A percentile compares a stretch with the other conserved stretches of the same genome.
These are phyloP conservation scores for Phalacrocorax aristotelis DNA, from an alignment of 2,113 vertebrate species.

Conservation along the genomic window DNA sequence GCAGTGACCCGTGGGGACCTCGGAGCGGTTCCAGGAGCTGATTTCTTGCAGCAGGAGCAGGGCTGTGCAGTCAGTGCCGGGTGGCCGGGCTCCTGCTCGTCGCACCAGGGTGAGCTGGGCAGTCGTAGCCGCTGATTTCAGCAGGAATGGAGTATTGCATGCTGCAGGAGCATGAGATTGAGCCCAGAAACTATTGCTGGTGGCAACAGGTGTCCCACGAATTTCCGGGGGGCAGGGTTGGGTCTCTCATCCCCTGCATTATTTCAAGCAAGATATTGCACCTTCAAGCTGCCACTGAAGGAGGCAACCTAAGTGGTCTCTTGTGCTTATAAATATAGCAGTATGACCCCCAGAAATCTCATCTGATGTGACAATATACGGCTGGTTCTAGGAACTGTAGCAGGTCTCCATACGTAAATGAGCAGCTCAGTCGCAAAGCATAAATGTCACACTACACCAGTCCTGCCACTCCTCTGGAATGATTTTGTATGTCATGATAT, in stretches of 20 bases:
- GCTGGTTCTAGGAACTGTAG: not conserved
- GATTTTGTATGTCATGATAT: not conserved
- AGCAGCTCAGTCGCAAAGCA: not conserved
- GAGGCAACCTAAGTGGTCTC: not conserved
- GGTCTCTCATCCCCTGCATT: not conserved
- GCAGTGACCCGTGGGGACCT: not conserved
- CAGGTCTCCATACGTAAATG: not conserved
- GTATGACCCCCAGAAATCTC: not conserved
- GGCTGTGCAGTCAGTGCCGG: not conserved
- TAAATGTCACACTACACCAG: not conserved
- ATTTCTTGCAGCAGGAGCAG: not conserved
- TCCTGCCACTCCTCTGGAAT: not conserved
- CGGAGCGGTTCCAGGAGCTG: not conserved
- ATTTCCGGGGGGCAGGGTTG: not conserved
- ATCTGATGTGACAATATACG: not conserved
- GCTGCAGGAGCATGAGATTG: not conserved
- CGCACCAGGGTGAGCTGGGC: not conserved
- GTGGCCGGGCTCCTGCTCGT: fast-evolving
- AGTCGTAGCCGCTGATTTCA: not conserved
- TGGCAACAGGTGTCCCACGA: fast-evolving
- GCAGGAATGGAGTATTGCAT: not conserved
- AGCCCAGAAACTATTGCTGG: not conserved
- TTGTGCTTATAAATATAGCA: not conserved
- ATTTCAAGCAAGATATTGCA: not conserved
- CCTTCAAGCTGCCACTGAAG: not conserved